Percentiles rank a stretch among this genome's conserved stretches.
Evolutionary conservation across 2,888 invertebrate genomes (phyloP).

Genomic region (Syritta pipiens): DNA sequence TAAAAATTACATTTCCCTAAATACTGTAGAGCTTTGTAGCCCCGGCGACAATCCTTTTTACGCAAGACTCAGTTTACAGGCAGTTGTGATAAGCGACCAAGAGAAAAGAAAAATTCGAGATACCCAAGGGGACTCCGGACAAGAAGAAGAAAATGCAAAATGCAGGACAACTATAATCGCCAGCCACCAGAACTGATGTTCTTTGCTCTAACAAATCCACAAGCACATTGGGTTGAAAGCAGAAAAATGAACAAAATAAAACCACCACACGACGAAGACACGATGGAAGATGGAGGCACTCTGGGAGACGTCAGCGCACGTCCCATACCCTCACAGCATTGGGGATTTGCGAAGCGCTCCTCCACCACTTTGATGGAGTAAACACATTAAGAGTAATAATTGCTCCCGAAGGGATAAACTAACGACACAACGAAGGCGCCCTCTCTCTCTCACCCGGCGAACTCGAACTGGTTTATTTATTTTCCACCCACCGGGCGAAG

Average conservation of each 20-base stretch:
- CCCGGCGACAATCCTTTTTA: slow-evolving; percentile 24
- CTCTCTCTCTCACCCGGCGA: slow-evolving; percentile 32
- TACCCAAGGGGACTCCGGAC: neutral
- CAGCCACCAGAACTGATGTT: neutral
- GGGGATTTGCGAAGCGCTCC: slow-evolving; percentile 61
- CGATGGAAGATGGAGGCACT: slow-evolving; percentile 30
- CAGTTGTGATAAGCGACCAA: slow-evolving; percentile 18
- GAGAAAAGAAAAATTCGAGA: neutral
- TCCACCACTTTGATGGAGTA: slow-evolving; percentile 60
- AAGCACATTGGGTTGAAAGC: slow-evolving; percentile 14
- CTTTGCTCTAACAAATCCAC: slow-evolving; percentile 13
- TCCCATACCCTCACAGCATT: slow-evolving; percentile 45
- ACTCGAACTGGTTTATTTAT: slow-evolving; percentile 35
- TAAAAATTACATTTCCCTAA: neutral
- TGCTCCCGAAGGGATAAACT: slow-evolving; percentile 67
- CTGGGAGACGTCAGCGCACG: slow-evolving; percentile 38
- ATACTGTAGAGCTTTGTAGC: neutral
- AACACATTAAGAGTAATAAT: slow-evolving; percentile 70
- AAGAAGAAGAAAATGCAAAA: slow-evolving; percentile 1
- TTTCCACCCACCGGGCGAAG: neutral
- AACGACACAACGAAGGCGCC: slow-evolving; percentile 50
- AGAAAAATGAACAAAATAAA: slow-evolving; percentile 10
- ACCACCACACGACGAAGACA: slow-evolving; percentile 21
- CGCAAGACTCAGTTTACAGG: neutral
- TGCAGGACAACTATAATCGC: slow-evolving; percentile 23